Percentiles rank a stretch among this genome's conserved stretches.
These are phyloP conservation scores for Pelodiscus sinensis DNA, from an alignment of 2,113 vertebrate genomes.

Conservation along the genomic window DNA sequence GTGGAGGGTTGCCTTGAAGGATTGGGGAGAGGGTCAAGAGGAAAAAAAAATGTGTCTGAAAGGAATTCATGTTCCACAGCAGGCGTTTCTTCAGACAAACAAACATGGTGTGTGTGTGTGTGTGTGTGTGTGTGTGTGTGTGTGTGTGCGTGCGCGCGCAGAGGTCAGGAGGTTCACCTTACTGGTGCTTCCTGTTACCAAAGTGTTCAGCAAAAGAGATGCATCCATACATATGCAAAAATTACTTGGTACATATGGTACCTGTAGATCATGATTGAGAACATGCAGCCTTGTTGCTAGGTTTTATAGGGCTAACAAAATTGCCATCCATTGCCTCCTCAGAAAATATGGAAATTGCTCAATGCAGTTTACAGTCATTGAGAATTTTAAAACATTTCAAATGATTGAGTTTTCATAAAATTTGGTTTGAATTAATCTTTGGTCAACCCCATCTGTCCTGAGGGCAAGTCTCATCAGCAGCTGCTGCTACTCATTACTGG, in stretches of 20 bases:
- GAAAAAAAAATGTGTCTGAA: neutral
- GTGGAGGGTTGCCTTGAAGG: neutral
- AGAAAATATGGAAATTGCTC: neutral
- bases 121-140: accelerated
- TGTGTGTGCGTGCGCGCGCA: accelerated
- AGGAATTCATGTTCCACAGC: neutral
- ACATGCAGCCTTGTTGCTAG: neutral
- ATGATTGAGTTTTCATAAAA: neutral
- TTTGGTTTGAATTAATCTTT: neutral
- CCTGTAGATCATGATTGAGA: neutral
- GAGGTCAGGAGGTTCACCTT: accelerated
- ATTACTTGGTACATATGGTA: neutral
- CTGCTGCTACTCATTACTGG: neutral
- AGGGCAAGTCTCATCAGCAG: neutral
- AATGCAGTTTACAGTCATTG: neutral
- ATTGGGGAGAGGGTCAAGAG: neutral
- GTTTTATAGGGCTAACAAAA: neutral
- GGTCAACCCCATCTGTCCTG: neutral
- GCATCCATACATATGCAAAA: accelerated
- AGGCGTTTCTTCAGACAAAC: neutral
- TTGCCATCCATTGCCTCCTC: accelerated
- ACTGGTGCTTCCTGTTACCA: accelerated
- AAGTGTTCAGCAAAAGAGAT: neutral
- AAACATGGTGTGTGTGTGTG: accelerated
- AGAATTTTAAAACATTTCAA: neutral